Percentiles rank a stretch among this genome's conserved stretches.
phyloP scores from a whole-genome alignment of 2,113 vertebrate species.

The Lophochroa leadbeateri region DNA sequence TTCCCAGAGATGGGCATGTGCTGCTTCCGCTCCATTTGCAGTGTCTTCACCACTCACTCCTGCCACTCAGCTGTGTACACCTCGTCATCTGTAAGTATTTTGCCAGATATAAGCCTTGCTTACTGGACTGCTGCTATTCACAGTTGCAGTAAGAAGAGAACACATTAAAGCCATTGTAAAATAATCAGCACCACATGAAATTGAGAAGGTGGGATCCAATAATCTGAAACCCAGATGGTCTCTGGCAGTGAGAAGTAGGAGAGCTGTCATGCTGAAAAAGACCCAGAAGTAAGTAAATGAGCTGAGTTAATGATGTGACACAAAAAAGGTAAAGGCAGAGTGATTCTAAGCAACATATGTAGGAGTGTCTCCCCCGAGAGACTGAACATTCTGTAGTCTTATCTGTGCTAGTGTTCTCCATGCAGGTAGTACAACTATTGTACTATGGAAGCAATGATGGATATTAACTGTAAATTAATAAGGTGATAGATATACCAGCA shows the following conservation, averaged over 20 bases:
- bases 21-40: neutral
- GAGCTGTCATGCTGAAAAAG: neutral
- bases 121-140: neutral
- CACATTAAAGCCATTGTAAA: neutral
- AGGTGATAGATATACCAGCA: neutral
- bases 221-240: conserved; percentile 24
- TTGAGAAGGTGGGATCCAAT: neutral
- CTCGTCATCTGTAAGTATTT: neutral
- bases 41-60: neutral
- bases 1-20: neutral
- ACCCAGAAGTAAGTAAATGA: neutral
- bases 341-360: neutral
- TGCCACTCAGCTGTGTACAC: neutral
- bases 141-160: neutral
- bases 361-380: neutral
- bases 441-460: neutral
- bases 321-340: neutral
- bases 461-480: neutral
- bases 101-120: neutral
- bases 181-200: neutral
- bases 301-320: neutral
- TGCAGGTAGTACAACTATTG: neutral
- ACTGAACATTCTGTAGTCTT: neutral
- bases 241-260: neutral
- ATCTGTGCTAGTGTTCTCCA: neutral